A percentile compares a stretch with the other conserved stretches of the same genome.
Conservation (phyloP, 2,113 vertebrate species). For the Apaloderma vittatum region DNA sequence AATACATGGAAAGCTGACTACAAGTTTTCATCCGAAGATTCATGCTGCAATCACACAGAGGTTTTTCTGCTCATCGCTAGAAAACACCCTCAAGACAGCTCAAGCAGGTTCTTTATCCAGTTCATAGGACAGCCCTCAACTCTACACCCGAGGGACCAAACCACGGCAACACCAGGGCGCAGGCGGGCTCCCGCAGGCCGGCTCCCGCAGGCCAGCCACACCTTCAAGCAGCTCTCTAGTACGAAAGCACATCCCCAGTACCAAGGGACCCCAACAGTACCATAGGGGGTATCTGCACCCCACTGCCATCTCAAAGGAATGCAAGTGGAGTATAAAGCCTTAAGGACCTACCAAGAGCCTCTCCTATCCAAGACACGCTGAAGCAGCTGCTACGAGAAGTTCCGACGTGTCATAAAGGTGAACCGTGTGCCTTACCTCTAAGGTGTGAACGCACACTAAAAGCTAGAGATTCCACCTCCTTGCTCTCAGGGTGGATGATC, state of each 20-base stretch:
- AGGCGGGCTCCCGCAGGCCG: too few relatives aligned
- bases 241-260: not conserved
- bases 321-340: not conserved
- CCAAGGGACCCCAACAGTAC: not conserved
- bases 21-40: not conserved
- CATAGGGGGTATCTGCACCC: not conserved
- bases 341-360: not conserved
- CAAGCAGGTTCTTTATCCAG: not conserved
- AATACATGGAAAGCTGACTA: not conserved
- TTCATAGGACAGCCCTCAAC: not conserved
- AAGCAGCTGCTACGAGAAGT: not conserved
- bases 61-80: not conserved
- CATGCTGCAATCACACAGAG: not conserved
- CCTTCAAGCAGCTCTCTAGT: not conserved
- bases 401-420: not conserved
- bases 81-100: not conserved
- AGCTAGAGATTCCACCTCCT: not conserved
- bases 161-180: fast-evolving
- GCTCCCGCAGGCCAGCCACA: fast-evolving
- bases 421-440: not conserved
- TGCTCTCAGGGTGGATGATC: fast-evolving
- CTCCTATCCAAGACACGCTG: not conserved
- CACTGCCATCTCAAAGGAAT: not conserved
- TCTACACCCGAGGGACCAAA: not conserved
- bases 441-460: not conserved